phyloP scores from a whole-genome alignment of 2,797 vertebrate genomes.

The Urosaurus nigricauda region DNA sequence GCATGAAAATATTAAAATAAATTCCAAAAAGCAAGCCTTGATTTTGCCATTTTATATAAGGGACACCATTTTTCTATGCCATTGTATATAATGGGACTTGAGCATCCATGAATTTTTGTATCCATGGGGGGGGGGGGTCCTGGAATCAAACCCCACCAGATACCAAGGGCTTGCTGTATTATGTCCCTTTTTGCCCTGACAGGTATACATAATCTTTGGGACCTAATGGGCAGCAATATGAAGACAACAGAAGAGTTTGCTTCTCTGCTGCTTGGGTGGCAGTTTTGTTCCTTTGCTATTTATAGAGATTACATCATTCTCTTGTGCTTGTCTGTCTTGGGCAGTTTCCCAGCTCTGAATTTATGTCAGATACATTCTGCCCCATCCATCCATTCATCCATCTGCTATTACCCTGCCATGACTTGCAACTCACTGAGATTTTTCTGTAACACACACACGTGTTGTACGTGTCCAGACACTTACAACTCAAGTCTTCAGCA shows the following conservation, averaged over 20 bases:
- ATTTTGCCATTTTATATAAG: no score
- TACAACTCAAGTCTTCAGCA: constrained; percentile 38
- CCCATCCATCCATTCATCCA: constrained; percentile 18
- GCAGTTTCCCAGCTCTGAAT: constrained; percentile 27
- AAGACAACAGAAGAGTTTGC: not conserved
- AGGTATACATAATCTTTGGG: not conserved
- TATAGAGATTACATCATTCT: constrained; percentile 32
- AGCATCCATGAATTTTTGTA: no score
- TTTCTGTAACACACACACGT: constrained; percentile 13
- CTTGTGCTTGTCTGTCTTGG: not conserved
- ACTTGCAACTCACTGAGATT: constrained; percentile 33
- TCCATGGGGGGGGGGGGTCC: no score
- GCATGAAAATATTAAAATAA: no score
- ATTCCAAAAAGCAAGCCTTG: no score
- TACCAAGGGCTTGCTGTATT: no score
- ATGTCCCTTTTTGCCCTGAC: not conserved
- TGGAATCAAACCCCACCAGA: no score
- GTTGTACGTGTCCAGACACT: constrained; percentile 58
- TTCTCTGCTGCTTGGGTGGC: constrained; percentile 28
- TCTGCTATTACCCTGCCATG: constrained; percentile 43
- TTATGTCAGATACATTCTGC: not conserved
- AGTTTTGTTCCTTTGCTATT: not conserved
- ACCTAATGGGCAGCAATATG: not conserved
- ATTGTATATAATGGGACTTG: no score
- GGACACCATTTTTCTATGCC: no score